A percentile compares a stretch with the other conserved stretches of the same genome.
These are phyloP conservation scores for Dynastes hyllus DNA, from an alignment of 2,888 invertebrate genomes.

Conservation along the genomic window DNA sequence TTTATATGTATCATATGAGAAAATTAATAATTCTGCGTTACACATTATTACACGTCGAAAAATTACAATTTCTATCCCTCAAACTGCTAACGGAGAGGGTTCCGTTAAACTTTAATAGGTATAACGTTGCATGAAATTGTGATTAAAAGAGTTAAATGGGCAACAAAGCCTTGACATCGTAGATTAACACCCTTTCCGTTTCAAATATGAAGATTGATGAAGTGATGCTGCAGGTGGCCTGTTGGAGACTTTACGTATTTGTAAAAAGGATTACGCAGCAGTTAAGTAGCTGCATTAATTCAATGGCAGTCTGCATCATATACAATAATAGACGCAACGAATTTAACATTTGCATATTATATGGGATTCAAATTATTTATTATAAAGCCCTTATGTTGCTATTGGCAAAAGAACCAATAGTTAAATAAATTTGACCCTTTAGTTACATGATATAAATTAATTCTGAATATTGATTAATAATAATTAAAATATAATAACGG, in stretches of 20 bases:
- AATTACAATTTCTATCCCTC: constrained; percentile 38
- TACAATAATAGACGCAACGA: not conserved
- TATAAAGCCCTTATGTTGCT: too few species aligned
- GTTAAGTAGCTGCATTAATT: constrained; percentile 38
- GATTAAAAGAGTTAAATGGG: constrained; percentile 69
- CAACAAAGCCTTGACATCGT: constrained; percentile 68
- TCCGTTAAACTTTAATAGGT: constrained; percentile 65
- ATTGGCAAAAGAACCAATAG: too few species aligned
- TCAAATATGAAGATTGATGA: constrained; percentile 66
- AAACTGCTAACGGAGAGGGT: constrained; percentile 39
- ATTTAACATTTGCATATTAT: not conserved
- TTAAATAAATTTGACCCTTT: too few species aligned
- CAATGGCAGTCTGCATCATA: not conserved
- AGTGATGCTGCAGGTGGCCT: constrained; percentile 67
- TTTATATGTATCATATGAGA: too few species aligned
- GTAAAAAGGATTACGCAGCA: constrained; percentile 42
- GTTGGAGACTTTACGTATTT: constrained; percentile 54
- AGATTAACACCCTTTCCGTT: constrained; percentile 60
- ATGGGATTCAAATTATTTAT: too few species aligned
- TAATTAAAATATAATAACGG: too few species aligned
- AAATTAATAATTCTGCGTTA: too few species aligned
- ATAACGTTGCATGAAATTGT: constrained; percentile 70
- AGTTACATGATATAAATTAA: too few species aligned
- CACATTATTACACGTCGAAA: too few species aligned
- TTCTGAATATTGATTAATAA: too few species aligned